Conservation (phyloP, 2,888 invertebrate genomes). For the Clivina fossor region DNA sequence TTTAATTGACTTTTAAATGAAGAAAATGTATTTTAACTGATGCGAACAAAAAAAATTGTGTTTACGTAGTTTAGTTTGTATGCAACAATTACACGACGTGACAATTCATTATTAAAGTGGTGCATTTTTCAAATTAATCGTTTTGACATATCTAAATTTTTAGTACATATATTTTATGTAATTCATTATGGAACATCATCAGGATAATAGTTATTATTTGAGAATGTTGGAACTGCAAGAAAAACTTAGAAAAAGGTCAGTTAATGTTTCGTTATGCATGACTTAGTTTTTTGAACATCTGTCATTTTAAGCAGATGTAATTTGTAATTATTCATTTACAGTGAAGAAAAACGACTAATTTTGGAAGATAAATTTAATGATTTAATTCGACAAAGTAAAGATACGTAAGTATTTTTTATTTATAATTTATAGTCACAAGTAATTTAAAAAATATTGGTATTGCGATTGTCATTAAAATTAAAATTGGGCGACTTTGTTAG, state of each 20-base stretch:
- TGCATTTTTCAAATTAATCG: too few species aligned
- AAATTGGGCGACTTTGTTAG: too few species aligned
- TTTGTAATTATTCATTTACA: slow-evolving; percentile 39
- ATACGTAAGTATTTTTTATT: slow-evolving; percentile 53
- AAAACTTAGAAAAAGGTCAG: slow-evolving; percentile 51
- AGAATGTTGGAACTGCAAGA: slow-evolving; percentile 52
- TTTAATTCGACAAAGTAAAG: slow-evolving; percentile 55
- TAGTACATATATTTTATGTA: too few species aligned
- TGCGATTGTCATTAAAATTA: too few species aligned
- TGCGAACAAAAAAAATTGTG: neutral
- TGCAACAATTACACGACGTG: neutral
- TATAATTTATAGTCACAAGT: too few species aligned
- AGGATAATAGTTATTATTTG: slow-evolving; percentile 51
- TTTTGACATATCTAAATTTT: too few species aligned
- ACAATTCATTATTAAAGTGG: slow-evolving; percentile 3
- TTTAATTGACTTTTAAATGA: neutral
- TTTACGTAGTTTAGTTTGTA: neutral
- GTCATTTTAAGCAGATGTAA: slow-evolving; percentile 39
- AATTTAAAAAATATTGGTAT: slow-evolving; percentile 4
- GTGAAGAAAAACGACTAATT: slow-evolving; percentile 58
- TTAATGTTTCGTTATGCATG: slow-evolving; percentile 4
- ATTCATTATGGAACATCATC: too few species aligned
- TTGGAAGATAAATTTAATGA: slow-evolving; percentile 59
- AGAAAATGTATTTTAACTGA: neutral
- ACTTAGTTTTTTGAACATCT: slow-evolving; percentile 29